phyloP scores from a whole-genome alignment of 2,113 vertebrate species.

The Vulpes vulpes region DNA sequence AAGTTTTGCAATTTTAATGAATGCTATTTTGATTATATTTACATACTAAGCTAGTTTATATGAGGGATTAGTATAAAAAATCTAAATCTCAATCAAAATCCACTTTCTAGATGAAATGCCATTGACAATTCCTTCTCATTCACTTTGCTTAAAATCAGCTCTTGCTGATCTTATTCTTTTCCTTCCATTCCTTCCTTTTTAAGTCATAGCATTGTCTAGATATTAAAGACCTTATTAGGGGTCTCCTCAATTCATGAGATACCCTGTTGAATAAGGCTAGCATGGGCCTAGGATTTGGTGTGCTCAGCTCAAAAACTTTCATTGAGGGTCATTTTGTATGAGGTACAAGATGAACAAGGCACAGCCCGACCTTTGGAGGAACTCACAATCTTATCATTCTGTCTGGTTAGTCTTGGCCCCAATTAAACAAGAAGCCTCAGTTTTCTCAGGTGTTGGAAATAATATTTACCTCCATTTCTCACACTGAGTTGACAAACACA shows the following conservation, averaged over 20 bases:
- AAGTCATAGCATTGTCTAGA: background rate
- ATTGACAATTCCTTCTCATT: slow-evolving; percentile 40
- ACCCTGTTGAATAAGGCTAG: background rate
- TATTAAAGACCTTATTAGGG: background rate
- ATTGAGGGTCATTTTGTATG: background rate
- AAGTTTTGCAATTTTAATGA: slow-evolving; percentile 81
- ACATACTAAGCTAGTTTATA: slow-evolving; percentile 72
- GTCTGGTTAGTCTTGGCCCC: background rate
- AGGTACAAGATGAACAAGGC: background rate
- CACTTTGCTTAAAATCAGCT: background rate
- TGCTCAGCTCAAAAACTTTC: background rate
- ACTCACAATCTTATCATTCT: background rate
- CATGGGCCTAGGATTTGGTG: background rate
- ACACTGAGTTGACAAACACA: background rate
- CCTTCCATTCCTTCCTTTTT: background rate
- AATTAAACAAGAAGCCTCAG: background rate
- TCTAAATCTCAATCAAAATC: slow-evolving; percentile 73
- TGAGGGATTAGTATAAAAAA: slow-evolving; percentile 67
- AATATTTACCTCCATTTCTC: background rate
- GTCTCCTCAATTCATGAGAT: background rate
- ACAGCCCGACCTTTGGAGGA: slow-evolving; percentile 4
- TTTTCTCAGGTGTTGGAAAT: slow-evolving; percentile 23
- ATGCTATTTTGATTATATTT: slow-evolving; percentile 80
- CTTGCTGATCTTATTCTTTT: background rate
- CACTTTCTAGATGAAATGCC: slow-evolving; percentile 55